Conservation (phyloP, 2,797 vertebrate genomes). For the Danio aesculapii region DNA sequence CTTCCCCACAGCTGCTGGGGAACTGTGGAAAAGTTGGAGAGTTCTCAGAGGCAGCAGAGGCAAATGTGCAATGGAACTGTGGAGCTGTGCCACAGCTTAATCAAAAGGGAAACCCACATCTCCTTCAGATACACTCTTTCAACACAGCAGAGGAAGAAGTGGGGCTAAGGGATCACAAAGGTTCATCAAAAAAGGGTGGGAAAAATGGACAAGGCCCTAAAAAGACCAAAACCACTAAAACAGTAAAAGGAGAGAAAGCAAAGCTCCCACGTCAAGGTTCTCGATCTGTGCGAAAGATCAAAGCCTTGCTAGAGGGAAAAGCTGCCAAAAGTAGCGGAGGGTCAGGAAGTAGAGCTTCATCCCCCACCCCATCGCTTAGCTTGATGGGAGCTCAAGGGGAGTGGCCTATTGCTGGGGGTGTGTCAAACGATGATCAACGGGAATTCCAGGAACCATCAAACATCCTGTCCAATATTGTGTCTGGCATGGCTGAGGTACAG, state of each 20-base stretch:
- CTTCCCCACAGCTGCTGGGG: slow-evolving; percentile 93
- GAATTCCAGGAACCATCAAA: slow-evolving; percentile 99
- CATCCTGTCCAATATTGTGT: slow-evolving; percentile 98
- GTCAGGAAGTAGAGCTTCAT: slow-evolving; percentile 76
- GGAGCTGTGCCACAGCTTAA: slow-evolving; percentile 66
- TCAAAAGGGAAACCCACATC: slow-evolving; percentile 87
- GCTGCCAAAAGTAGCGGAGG: slow-evolving; percentile 85
- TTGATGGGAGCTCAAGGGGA: slow-evolving; percentile 74
- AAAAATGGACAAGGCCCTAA: slow-evolving; percentile 83
- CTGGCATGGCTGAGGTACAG: slow-evolving; percentile 99
- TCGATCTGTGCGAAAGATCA: slow-evolving; percentile 92
- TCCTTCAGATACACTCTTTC: slow-evolving; percentile 95
- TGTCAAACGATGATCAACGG: slow-evolving; percentile 94
- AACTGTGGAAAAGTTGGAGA: slow-evolving; percentile 84
- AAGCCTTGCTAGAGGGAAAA: slow-evolving; percentile 85
- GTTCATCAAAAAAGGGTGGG: slow-evolving; percentile 56
- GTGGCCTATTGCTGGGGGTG: slow-evolving; percentile 87
- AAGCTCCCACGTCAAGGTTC: slow-evolving; percentile 91
- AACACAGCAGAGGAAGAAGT: slow-evolving; percentile 91
- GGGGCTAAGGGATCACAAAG: slow-evolving; percentile 41
- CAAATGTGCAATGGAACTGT: slow-evolving; percentile 92
- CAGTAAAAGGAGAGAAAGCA: slow-evolving; percentile 90
- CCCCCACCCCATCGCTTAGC: slow-evolving; percentile 56
- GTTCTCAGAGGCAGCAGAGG: slow-evolving; percentile 87
- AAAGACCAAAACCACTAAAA: slow-evolving; percentile 90